Percentiles rank a stretch among this genome's conserved stretches.
These are phyloP conservation scores for Engystomops pustulosus DNA, from an alignment of 2,113 vertebrate species.

Conservation along the genomic window DNA sequence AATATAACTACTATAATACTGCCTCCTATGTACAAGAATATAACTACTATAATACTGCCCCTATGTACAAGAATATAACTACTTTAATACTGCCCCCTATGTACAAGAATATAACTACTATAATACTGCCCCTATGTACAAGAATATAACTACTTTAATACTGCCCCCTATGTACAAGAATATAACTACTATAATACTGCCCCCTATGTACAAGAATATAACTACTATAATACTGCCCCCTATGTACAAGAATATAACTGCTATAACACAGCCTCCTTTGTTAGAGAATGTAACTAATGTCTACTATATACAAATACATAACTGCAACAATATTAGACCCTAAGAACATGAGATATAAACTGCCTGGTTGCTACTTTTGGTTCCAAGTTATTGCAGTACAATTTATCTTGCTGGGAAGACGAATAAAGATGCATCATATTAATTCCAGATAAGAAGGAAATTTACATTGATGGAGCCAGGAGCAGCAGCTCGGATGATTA, in stretches of 20 bases:
- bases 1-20: conserved; percentile 1
- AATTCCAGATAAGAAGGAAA: conserved; percentile 6
- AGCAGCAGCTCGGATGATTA: conserved; percentile 5
- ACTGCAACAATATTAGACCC: neutral
- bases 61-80: neutral
- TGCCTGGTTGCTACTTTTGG: neutral
- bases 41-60: neutral
- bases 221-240: neutral
- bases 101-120: conserved; percentile 3
- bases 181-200: conserved; percentile 6
- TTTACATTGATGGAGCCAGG: neutral
- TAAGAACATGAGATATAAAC: neutral
- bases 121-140: neutral
- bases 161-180: neutral
- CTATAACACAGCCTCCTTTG: too few relatives aligned
- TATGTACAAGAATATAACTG: too few relatives aligned
- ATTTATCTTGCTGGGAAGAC: too few relatives aligned
- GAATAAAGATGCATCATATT: neutral
- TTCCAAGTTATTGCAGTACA: neutral
- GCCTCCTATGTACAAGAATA: neutral
- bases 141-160: conserved; percentile 7
- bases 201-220: neutral
- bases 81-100: neutral
- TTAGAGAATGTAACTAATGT: too few relatives aligned
- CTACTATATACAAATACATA: too few relatives aligned